Percentiles rank a stretch among this genome's conserved stretches.
phyloP scores from a whole-genome alignment of 1,140 invertebrate species.

The Planococcus citri region DNA sequence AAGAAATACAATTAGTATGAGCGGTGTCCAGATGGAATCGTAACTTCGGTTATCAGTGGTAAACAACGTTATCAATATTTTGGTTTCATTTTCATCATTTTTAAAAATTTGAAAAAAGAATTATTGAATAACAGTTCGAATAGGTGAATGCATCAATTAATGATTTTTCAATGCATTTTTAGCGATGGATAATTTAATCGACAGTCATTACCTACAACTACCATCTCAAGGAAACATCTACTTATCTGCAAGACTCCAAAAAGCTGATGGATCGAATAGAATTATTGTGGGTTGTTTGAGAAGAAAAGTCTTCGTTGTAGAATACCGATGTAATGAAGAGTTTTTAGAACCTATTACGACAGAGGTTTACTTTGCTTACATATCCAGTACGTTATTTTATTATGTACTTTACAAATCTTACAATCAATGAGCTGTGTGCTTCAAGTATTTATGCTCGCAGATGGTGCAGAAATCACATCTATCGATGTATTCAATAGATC shows the following conservation, averaged over 20 bases:
- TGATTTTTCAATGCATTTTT: too few species aligned
- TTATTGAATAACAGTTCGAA: too few species aligned
- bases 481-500: constrained; percentile 4
- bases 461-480: not conserved
- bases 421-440: too few species aligned
- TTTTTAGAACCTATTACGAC: not conserved
- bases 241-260: not conserved
- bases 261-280: not conserved
- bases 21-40: too few species aligned
- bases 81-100: too few species aligned
- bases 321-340: not conserved
- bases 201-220: not conserved
- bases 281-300: not conserved
- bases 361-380: constrained; percentile 13
- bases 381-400: not conserved
- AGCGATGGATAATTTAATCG: constrained; percentile 15
- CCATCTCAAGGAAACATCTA: constrained; percentile 9
- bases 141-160: too few species aligned
- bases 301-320: not conserved
- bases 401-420: too few species aligned
- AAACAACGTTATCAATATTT: too few species aligned
- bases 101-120: too few species aligned
- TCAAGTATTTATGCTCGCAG: not conserved
- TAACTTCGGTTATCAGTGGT: too few species aligned
- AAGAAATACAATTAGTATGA: too few species aligned